Base-by-base conservation (phyloP, 1,140 invertebrate species). In the Anastrepha obliqua region DNA sequence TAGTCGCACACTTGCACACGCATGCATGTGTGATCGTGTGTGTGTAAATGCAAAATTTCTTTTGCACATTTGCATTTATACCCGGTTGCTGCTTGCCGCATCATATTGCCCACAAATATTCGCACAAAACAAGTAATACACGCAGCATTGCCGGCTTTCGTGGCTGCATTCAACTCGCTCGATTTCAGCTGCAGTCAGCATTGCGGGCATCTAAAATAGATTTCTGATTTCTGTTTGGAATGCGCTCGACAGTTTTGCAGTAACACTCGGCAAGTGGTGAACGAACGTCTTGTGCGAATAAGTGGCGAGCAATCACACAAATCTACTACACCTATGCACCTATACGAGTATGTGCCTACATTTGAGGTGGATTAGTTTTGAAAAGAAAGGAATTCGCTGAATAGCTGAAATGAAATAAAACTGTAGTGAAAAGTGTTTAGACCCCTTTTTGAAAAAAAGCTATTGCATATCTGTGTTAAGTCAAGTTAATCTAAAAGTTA, bases 181-280 rank as follows among this genome's bases (percentile, higher is more conserved):
- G 51, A 29, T 9, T n/a, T 42, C 67, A 3, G 42, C 67, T 51
- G 74, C 70, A 51, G 42, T 55, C 60, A 42, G 15, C 70, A 78
- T 47, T 78, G 42, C 47, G 15, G 42, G 74, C 74, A 81, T 55
- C 47, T 42, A 81, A 81, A 81, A 81, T 81, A 81, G 74, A 81
- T 81, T 81, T 81, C 47, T 42, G 74, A 81, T 81, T 81, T 81
- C 13, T 47, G 47, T 51, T 81, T 81, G 74, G 74, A 55, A 81
- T 81, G 74, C 74, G 47, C 74, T 81, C 47, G 47, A n/a, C 74
- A 81, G 74, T 81, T 81, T 81, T 8, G 74, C 17, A 55, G 47
- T 55, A 81, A 29, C 74, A 29, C n/a, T 55, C 74, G 74, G 20
- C n/a, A n/a, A 81, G 74, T n/a, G 20, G 17, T 81, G 74, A 20